These are phyloP conservation scores for Galerucella pusilla DNA, from an alignment of 2,888 invertebrate species.

Conservation along the genomic window DNA sequence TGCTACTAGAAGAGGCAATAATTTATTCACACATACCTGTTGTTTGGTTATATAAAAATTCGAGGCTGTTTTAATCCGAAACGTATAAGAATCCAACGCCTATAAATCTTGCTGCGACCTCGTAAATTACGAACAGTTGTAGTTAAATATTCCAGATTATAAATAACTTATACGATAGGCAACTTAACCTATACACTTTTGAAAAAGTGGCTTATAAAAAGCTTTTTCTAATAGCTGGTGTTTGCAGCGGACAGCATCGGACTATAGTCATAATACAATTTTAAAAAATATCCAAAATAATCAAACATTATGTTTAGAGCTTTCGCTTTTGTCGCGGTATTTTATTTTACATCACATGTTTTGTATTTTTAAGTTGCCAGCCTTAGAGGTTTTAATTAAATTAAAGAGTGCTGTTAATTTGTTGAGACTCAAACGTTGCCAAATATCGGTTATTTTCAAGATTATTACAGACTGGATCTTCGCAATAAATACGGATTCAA, in stretches of 20 bases:
- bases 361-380: neutral
- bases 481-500: too few species aligned
- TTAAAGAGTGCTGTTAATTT: too few species aligned
- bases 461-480: too few species aligned
- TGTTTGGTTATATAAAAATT: slow-evolving; percentile 64
- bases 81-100: slow-evolving; percentile 65
- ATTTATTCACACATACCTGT: slow-evolving; percentile 63
- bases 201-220: slow-evolving; percentile 59
- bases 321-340: too few species aligned
- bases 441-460: too few species aligned
- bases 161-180: slow-evolving; percentile 65
- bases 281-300: too few species aligned
- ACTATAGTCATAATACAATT: neutral
- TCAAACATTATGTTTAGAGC: too few species aligned
- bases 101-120: slow-evolving; percentile 67
- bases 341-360: neutral
- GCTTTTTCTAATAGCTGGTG: slow-evolving; percentile 65
- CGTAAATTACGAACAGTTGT: slow-evolving; percentile 67
- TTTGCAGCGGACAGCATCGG: slow-evolving; percentile 23
- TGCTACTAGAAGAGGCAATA: slow-evolving; percentile 58
- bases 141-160: slow-evolving; percentile 67
- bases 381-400: too few species aligned
- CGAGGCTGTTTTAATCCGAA: slow-evolving; percentile 65
- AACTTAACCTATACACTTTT: slow-evolving; percentile 55
- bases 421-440: too few species aligned